A percentile compares a stretch with the other conserved stretches of the same genome.
phyloP scores from a whole-genome alignment of 2,113 vertebrate genomes.

The Agapornis roseicollis region DNA sequence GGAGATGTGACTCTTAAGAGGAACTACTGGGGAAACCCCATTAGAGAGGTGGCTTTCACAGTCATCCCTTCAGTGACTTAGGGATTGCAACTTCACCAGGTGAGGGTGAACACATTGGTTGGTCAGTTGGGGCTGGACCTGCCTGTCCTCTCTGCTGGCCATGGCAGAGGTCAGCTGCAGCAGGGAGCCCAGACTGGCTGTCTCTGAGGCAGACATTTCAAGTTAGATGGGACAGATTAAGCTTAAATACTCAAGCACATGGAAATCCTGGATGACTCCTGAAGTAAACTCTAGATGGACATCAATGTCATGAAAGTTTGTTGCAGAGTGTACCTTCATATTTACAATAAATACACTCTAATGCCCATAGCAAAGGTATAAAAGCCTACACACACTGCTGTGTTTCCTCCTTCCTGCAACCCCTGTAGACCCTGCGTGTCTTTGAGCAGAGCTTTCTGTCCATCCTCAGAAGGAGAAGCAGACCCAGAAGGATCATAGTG shows the following conservation, averaged over 20 bases:
- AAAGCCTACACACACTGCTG: neutral
- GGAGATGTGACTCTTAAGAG: neutral
- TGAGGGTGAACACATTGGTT: neutral
- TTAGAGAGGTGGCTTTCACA: neutral
- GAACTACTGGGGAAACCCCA: neutral
- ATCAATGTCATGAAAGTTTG: rapidly evolving
- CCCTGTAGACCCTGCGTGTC: neutral
- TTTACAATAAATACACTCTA: rapidly evolving
- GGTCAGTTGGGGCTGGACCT: neutral
- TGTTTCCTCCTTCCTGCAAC: neutral
- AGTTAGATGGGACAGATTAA: neutral
- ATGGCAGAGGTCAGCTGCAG: neutral
- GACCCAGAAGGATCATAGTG: neutral
- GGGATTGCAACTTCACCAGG: neutral
- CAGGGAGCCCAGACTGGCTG: neutral
- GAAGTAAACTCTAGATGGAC: neutral
- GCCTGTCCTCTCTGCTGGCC: neutral
- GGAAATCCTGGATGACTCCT: neutral
- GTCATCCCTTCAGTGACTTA: neutral
- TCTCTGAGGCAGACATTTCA: no score
- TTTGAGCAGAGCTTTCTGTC: neutral
- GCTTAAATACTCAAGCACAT: no score
- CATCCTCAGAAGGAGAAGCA: neutral
- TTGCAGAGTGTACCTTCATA: rapidly evolving
- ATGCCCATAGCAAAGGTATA: neutral